Base-by-base conservation (phyloP, 2,888 invertebrate species). In the Marronus borbonicus region DNA sequence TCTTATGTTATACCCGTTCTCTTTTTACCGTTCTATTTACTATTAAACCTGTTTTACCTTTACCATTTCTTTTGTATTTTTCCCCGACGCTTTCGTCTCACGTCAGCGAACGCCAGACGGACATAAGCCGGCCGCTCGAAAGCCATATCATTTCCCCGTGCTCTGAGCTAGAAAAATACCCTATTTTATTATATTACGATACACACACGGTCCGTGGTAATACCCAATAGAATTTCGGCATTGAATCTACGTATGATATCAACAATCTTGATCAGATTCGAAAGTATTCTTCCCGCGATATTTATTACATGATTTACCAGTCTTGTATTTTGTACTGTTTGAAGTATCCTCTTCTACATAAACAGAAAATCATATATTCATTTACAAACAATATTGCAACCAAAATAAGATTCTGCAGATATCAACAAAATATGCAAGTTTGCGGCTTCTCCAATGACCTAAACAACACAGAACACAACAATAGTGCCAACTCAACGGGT, bases 381-480 rank as follows among this genome's bases (percentile, higher is more conserved):
- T 55, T 36, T 28, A 36, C 10, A 36, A 31, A 55, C 31, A n/a
- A 55, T 36, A 10, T 17, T n/a, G 8, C 36, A 52, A 10, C 5
- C 39, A 68, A 5, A 50, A 28, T 65, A 55, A 76, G 28, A 28
- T 24, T 28, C 68, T 64, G 60, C 62, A 70, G 72, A 77, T 64
- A 70, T 77, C 77, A 77, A 72, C 72, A 77, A 77, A 72, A 77
- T 77, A 77, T 77, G 77, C 77, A 77, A 77, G 77, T 77, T 77
- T 72, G 77, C 77, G 77, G 77, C 77, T 69, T 77, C 64, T 64
- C 14, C 70, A 70, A 36, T 74, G 60, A 44, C 60, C 72, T 74
- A 74, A 74, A 74, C 72, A 68, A 68, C 68, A 68, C 50, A 65
- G 55, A 36, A 39, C 49, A 20, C 20, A 58, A 20, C 20, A 24